phyloP scores from a whole-genome alignment of 2,888 invertebrate genomes.

The Cryptocephalus moraei region DNA sequence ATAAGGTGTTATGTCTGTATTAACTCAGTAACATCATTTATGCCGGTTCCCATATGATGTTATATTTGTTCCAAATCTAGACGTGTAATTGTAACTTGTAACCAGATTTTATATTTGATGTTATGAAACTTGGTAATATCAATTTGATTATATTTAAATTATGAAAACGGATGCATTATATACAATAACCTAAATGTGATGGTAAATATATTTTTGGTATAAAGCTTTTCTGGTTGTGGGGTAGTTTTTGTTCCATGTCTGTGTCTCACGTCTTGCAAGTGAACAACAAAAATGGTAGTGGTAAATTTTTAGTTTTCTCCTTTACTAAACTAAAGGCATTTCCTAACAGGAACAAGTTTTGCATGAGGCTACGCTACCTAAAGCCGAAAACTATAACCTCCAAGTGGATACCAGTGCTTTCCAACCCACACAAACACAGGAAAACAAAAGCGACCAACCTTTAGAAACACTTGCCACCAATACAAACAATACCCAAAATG shows the following conservation, averaged over 20 bases:
- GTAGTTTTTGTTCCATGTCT: conserved; percentile 8
- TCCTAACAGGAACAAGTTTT: conserved; percentile 19
- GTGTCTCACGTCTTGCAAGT: no score
- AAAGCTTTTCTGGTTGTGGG: conserved; percentile 17
- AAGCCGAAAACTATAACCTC: conserved; percentile 20
- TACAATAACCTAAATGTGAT: conserved; percentile 27
- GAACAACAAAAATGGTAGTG: conserved; percentile 9
- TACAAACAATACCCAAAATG: background rate
- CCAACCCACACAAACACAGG: conserved; percentile 3
- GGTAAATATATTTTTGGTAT: conserved; percentile 35
- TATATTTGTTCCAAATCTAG: conserved; percentile 2
- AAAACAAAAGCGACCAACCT: conserved; percentile 2
- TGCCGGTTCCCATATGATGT: no score
- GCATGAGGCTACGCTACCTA: conserved; percentile 30
- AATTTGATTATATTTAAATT: conserved; percentile 18
- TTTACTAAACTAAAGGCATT: conserved; percentile 11
- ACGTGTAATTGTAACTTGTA: conserved; percentile 11
- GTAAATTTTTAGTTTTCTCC: conserved; percentile 2
- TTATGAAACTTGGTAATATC: conserved; percentile 20
- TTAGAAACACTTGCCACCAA: no score
- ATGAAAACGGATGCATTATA: background rate
- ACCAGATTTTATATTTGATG: conserved; percentile 26
- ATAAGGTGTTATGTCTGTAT: no score
- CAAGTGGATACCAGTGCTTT: conserved; percentile 22
- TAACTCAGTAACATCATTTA: no score